Evolutionary conservation across 2,888 invertebrate genomes (phyloP).

Genomic region (Cataglyphis altisquamis): DNA sequence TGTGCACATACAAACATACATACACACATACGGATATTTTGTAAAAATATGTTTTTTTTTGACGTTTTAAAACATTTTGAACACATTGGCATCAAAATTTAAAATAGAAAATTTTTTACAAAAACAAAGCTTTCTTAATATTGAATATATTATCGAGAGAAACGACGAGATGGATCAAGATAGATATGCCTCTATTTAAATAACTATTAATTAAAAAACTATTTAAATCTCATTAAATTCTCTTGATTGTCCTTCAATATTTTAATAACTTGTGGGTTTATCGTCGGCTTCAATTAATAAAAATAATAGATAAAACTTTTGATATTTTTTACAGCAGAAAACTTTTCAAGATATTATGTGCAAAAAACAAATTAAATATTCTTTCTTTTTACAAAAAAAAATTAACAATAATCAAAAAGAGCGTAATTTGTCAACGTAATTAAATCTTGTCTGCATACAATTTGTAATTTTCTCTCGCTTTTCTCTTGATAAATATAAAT

Average conservation of each 20-base stretch:
- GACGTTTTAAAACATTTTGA: too few species aligned
- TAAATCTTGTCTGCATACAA: neutral
- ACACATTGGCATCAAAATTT: too few species aligned
- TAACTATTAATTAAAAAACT: too few species aligned
- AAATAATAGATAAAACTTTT: neutral
- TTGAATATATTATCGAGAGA: slow-evolving; percentile 6
- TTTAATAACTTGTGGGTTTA: neutral
- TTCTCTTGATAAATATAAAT: neutral
- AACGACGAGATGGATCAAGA: neutral
- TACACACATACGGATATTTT: too few species aligned
- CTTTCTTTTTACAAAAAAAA: neutral
- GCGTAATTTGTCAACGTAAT: slow-evolving; percentile 6
- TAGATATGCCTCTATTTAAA: neutral
- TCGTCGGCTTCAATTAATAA: neutral
- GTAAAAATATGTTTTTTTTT: too few species aligned
- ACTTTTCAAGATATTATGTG: slow-evolving; percentile 2
- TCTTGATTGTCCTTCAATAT: slow-evolving; percentile 16
- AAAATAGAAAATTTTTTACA: too few species aligned
- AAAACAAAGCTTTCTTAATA: neutral
- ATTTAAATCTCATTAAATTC: slow-evolving; percentile 24
- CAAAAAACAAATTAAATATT: neutral
- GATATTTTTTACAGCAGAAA: neutral
- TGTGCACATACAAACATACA: too few species aligned
- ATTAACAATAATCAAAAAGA: neutral
- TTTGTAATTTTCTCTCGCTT: neutral